Base-by-base conservation (phyloP, 1,140 invertebrate species). In the Mizuhopecten yessoensis region DNA sequence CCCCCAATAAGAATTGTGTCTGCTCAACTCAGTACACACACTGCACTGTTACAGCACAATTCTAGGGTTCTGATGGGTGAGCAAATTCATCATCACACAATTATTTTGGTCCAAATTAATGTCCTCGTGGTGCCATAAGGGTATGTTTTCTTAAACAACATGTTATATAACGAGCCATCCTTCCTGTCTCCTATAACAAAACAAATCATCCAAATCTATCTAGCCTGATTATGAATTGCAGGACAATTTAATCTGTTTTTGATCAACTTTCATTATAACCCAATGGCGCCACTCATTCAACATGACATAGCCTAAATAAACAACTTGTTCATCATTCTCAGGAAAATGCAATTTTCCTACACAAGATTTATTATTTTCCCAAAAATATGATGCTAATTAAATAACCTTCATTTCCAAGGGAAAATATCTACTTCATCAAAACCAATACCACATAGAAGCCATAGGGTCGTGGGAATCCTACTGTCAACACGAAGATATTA, bases 201-300 rank as follows among this genome's bases (percentile, higher is more conserved):
- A 75, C n/a, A n/a, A 39, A 29, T 11, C 57, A 75, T n/a, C 57
- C 9, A 75, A 5, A 75, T 75, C 57, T 13, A 75, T 75, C 57
- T 75, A n/a, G 5, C 5, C 23, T 75, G 57, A 75, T 75, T 75
- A 75, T 5, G n/a, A 75, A 11, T 29, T 75, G 9, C n/a, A 75
- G 17, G 23, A 75, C 57, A 29, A 75, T 75, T 75, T 75, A 75
- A 75, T 75, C 57, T 75, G 57, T 75, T 75, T 75, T 29, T 75
- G 15, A 75, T 75, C 57, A 75, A 75, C 23, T 75, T 75, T 75
- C 11, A 75, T 75, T 75, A 75, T 75, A 29, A 75, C 57, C 57
- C 57, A 75, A 29, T 20, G 57, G 57, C 57, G 57, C 57, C 57
- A 29, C 57, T 75, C 23, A 75, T 75, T 29, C 57, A 75, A 75